A percentile compares a stretch with the other conserved stretches of the same genome.
phyloP scores from a whole-genome alignment of 2,113 vertebrate species.

The Corvus moneduloides region DNA sequence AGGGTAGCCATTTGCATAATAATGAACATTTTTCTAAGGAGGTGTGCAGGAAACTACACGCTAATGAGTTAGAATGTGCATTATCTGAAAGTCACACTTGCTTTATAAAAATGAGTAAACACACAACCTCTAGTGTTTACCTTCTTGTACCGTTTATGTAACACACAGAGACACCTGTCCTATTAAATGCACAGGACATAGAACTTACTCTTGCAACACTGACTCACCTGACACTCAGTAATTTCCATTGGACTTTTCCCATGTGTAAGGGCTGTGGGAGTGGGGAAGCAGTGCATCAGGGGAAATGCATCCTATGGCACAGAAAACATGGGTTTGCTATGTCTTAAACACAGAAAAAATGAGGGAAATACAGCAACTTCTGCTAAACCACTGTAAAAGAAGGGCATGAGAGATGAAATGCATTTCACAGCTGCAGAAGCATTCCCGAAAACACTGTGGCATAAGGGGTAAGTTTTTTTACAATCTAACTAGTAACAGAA shows the following conservation, averaged over 20 bases:
- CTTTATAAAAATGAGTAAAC: neutral
- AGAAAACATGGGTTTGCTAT: neutral
- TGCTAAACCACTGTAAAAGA: neutral
- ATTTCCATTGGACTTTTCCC: fast-evolving
- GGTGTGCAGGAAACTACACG: neutral
- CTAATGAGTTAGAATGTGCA: neutral
- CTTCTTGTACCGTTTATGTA: neutral
- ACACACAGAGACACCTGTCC: neutral
- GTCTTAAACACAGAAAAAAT: neutral
- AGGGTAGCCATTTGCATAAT: slow-evolving; percentile 34
- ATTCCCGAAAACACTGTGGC: neutral
- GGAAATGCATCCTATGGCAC: neutral
- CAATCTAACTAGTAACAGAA: neutral
- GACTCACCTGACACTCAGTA: neutral
- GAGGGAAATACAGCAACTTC: neutral
- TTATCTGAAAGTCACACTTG: neutral
- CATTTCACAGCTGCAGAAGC: neutral
- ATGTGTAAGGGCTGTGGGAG: fast-evolving
- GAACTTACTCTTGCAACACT: neutral
- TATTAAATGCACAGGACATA: neutral
- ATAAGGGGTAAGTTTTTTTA: neutral
- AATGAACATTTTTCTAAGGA: slow-evolving; percentile 15
- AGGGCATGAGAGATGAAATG: neutral
- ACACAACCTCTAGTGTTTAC: neutral
- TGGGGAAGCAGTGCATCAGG: neutral